A percentile compares a stretch with the other conserved stretches of the same genome.
Conservation (phyloP, 2,797 vertebrate genomes). For the Spea hammondii region DNA sequence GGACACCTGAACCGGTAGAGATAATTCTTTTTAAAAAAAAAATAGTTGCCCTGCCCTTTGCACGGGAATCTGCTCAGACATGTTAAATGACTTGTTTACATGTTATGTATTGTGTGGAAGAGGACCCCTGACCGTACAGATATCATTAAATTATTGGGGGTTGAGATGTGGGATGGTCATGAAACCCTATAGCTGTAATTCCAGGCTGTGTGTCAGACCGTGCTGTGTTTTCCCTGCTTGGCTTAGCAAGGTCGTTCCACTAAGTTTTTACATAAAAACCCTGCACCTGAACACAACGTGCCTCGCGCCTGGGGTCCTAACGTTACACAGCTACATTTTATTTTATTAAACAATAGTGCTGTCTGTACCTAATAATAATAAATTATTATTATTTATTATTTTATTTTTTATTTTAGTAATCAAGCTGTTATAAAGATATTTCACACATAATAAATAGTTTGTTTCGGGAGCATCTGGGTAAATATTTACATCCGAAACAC, state of each 20-base stretch:
- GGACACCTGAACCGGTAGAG: too few relatives aligned
- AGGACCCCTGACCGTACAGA: neutral
- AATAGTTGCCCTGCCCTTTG: neutral
- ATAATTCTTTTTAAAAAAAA: too few relatives aligned
- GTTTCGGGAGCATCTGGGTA: too few relatives aligned
- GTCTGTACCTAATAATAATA: too few relatives aligned
- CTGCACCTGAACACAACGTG: neutral
- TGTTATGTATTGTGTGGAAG: neutral
- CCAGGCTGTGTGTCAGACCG: conserved; percentile 14
- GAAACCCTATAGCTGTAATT: conserved; percentile 19
- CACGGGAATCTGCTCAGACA: neutral
- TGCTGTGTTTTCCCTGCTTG: conserved; percentile 14
- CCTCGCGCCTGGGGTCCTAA: neutral
- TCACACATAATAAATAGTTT: too few relatives aligned
- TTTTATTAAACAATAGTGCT: too few relatives aligned
- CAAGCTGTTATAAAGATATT: too few relatives aligned
- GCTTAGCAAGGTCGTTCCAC: conserved; percentile 13
- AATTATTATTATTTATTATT: too few relatives aligned
- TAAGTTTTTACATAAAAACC: neutral
- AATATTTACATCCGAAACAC: too few relatives aligned
- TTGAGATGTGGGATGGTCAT: neutral
- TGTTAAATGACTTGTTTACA: neutral
- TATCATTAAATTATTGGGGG: conserved; percentile 5
- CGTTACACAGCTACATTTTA: too few relatives aligned
- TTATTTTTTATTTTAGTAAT: too few relatives aligned